Evolutionary conservation across 2,888 invertebrate genomes (phyloP).

Genomic region (Trypoxylon attenuatum): DNA sequence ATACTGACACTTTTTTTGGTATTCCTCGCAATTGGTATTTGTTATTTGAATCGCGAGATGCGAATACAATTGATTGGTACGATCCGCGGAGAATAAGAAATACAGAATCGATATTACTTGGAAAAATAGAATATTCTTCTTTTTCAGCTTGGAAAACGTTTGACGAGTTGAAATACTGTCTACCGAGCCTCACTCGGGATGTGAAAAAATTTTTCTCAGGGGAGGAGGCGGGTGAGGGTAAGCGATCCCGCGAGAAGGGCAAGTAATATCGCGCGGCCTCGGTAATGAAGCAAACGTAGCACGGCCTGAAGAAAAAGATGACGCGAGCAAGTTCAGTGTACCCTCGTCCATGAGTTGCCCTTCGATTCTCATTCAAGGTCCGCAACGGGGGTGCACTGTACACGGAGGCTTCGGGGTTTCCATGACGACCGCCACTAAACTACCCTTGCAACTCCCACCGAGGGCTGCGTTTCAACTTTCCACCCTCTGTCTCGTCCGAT

Average conservation of each 20-base stretch:
- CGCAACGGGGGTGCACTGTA: conserved; percentile 71
- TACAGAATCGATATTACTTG: not conserved
- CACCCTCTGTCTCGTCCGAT: conserved; percentile 62
- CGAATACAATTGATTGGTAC: too few relatives aligned
- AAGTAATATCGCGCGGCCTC: not conserved
- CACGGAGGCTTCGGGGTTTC: conserved; percentile 69
- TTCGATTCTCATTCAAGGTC: conserved; percentile 74
- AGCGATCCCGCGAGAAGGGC: not conserved
- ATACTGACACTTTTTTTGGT: too few relatives aligned
- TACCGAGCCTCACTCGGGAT: too few relatives aligned
- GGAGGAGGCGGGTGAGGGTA: conserved; percentile 15
- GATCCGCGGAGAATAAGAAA: too few relatives aligned
- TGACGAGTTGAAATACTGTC: too few relatives aligned
- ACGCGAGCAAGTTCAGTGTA: conserved; percentile 47
- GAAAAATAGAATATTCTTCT: not conserved
- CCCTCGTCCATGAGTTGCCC: conserved; percentile 62
- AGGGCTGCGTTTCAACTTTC: conserved; percentile 67
- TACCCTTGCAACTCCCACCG: conserved; percentile 72
- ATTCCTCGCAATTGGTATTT: too few relatives aligned
- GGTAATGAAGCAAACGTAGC: conserved; percentile 12
- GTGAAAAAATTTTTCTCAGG: too few relatives aligned
- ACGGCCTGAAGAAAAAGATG: conserved; percentile 31
- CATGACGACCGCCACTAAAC: conserved; percentile 74
- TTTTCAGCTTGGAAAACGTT: too few relatives aligned
- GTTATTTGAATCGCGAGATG: not conserved